A percentile compares a stretch with the other conserved stretches of the same genome.
Evolutionary conservation across 1,140 invertebrate species (phyloP).

Genomic region (Vanessa atalanta): DNA sequence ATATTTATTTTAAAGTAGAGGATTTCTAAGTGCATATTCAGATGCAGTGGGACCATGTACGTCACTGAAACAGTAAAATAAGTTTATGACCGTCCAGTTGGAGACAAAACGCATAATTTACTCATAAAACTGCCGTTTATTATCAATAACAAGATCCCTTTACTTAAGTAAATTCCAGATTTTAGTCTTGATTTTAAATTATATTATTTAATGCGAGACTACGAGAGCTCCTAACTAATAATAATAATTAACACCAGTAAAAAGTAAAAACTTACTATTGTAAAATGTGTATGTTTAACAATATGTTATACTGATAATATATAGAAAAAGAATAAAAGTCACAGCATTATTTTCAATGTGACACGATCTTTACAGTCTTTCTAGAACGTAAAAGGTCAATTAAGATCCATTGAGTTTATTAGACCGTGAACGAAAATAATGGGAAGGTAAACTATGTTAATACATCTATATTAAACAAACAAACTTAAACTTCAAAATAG

Average conservation of each 20-base stretch:
- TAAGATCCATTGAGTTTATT: constrained; percentile 16
- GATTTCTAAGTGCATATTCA: constrained; percentile 54
- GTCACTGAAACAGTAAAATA: constrained; percentile 62
- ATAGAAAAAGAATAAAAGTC: background rate
- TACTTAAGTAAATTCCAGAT: constrained; percentile 32
- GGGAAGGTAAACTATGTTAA: constrained; percentile 7
- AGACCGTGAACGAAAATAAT: constrained; percentile 23
- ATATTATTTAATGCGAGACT: too few species aligned
- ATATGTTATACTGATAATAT: too few species aligned
- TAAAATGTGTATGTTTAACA: too few species aligned
- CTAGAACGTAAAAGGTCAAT: constrained; percentile 26
- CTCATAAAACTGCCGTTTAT: constrained; percentile 60
- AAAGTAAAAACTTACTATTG: too few species aligned
- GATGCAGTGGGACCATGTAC: constrained; percentile 47
- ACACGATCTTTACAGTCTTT: constrained; percentile 10
- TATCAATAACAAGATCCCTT: constrained; percentile 55
- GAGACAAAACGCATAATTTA: constrained; percentile 61
- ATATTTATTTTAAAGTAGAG: constrained; percentile 25
- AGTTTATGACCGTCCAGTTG: constrained; percentile 55
- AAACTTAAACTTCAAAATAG: background rate
- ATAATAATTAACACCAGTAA: background rate
- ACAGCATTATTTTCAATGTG: constrained; percentile 6
- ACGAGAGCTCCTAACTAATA: background rate
- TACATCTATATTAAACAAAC: constrained; percentile 5
- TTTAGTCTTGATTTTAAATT: background rate